Evolutionary conservation across 2,797 vertebrate genomes (phyloP).

Genomic region (Oceanodroma leucorhoa): DNA sequence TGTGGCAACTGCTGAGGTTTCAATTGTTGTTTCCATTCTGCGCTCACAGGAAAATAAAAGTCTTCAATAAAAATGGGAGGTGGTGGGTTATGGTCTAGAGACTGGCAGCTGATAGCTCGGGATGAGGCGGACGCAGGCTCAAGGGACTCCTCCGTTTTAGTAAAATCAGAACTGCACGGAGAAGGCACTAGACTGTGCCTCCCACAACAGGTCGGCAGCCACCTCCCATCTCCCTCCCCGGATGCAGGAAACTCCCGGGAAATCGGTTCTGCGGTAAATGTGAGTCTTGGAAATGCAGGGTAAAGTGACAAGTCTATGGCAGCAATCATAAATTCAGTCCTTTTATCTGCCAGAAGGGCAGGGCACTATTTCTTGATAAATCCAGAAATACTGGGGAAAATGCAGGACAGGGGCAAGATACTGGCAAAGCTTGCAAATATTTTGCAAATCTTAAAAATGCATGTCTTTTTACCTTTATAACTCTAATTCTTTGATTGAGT

Average conservation of each 20-base stretch:
- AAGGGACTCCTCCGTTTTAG: not conserved
- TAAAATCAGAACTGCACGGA: not conserved
- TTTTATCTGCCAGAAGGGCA: not conserved
- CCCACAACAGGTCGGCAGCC: not conserved
- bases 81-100: not conserved
- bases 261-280: not conserved
- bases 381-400: not conserved
- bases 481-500: not conserved
- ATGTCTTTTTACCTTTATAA: not conserved
- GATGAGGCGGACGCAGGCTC: not conserved
- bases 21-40: slow-evolving; percentile 31
- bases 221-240: not conserved
- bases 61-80: not conserved
- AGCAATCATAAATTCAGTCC: not conserved
- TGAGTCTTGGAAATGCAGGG: not conserved
- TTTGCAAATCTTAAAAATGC: not conserved
- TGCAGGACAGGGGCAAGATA: not conserved
- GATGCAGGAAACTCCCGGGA: not conserved
- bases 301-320: not conserved
- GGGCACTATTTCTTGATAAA: not conserved
- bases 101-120: not conserved
- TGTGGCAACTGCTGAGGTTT: slow-evolving; percentile 52
- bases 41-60: not conserved
- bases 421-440: not conserved
- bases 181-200: not conserved